Base-by-base conservation (phyloP, 2,888 invertebrate genomes). In the Acronicta aceris region DNA sequence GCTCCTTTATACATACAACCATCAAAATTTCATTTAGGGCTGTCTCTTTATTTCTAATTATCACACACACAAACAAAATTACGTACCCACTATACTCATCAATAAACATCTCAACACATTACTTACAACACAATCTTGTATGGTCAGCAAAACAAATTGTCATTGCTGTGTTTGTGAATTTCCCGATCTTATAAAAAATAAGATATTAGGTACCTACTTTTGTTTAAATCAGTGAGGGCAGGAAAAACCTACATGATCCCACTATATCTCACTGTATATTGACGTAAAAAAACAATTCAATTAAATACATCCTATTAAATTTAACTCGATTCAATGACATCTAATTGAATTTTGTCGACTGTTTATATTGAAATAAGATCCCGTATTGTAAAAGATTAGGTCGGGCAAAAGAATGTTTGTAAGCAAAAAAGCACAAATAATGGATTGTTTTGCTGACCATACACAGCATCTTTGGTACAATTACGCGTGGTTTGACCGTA, bases 401-500 rank as follows among this genome's bases (percentile, higher is more conserved):
- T n/a, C n/a, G n/a, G n/a, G n/a, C n/a, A n/a, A n/a, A n/a, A n/a
- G n/a, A n/a, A n/a, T n/a, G n/a, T n/a, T n/a, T 33, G 12, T 30
- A 9, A 30, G 9, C 30, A 30, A 0, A 30, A 30, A 9, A 30
- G 7, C 9, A 30, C 9, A 30, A 52, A 9, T 42, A 41, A 36
- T 16, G 38, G 25, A 53, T 55, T 67, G 8, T 74, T 72, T 70
- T 79, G 79, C 81, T 70, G 61, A 75, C 76, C 59, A 60, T 77
- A 74, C 64, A 63, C 40, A 13, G 47, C 47, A 60, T 74, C 68
- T 78, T 81, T 78, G 78, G 75, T 79, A 78, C 59, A 65, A 43
- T 57, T 72, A 71, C 76, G 59, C 61, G 72, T 86, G 85, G 87
- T 87, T 84, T 79, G 78, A 88, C 87, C 87, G 81, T 81, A 74